Base-by-base conservation (phyloP, 2,113 vertebrate genomes). In the Empidonax traillii region DNA sequence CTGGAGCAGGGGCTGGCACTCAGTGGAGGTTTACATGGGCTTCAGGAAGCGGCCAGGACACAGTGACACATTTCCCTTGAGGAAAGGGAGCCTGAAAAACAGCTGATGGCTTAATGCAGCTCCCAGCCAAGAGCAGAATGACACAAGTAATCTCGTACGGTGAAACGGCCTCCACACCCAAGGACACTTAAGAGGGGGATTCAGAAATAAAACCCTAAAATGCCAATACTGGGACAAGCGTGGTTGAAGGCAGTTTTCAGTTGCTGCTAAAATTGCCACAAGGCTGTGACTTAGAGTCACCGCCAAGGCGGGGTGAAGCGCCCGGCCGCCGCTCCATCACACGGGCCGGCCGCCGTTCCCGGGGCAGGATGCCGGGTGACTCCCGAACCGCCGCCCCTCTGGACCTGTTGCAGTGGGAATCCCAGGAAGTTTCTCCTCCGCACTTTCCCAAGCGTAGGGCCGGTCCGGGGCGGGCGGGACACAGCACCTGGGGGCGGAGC, bases 11-110 rank as follows among this genome's bases (percentile, higher is more conserved):
- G 24, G 33, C 27, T 65, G 53, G 37, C 18, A 23, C 14, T 68
- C 33, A 3, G 4, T 5, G 7, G 9, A 35, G 33, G 17, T 6
- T 61, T 27, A 23, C 35, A 12, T 1, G 58, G 58, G 33, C 39
- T 68, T 69, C 46, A 10, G 39, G 41, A 71, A 20, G 67, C 10
- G 6, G 27, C 25, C 58, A 46, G 41, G 77, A 71, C 73, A 53
- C 30, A 39, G 27, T 0, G 3, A 85, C 72, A 46, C 12, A 9
- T 58, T n/a, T 78, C 13, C 25, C 52, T 3, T 0, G 6, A 91
- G 24, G 13, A 82, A 67, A 35, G 14, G 0, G 0, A 82, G 56
- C 30, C 33, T 61, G 39, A 80, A 55, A 37, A 11, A 25, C 19
- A 35, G 14, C 3, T 3, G n/a, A 16, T 15, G 24, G 66, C 27